Evolutionary conservation across 2,797 vertebrate species (phyloP).

Genomic region (Stomatorhinus walkeri): DNA sequence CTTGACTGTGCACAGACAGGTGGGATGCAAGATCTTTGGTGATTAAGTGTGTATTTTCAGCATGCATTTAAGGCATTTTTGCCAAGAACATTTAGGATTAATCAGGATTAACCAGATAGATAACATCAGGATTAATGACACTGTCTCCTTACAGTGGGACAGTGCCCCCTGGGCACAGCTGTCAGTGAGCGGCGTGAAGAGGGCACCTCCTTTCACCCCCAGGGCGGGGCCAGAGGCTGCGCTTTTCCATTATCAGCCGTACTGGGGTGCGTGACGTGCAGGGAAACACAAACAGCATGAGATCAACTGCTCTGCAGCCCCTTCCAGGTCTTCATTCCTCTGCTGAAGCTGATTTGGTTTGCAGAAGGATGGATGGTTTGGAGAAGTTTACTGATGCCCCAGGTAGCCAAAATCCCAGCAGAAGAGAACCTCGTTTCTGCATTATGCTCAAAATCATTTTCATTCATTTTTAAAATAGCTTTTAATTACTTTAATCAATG

Average conservation of each 20-base stretch:
- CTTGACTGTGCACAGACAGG: constrained; percentile 48
- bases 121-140: not conserved
- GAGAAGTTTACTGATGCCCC: not conserved
- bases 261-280: not conserved
- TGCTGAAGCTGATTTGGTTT: not conserved
- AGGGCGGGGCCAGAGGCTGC: constrained; percentile 58
- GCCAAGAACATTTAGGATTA: not conserved
- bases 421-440: not conserved
- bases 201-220: constrained; percentile 59
- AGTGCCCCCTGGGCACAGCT: constrained; percentile 55
- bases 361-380: not conserved
- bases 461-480: not conserved
- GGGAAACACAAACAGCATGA: no score
- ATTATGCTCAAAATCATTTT: not conserved
- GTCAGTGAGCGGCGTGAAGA: constrained; percentile 62
- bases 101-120: not conserved
- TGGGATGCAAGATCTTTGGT: constrained; percentile 41
- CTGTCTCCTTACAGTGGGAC: constrained; percentile 41
- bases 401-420: not conserved
- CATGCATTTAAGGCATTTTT: not conserved
- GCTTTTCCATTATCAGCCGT: not conserved
- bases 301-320: no score
- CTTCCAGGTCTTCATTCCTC: not conserved
- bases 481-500: not conserved
- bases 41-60: not conserved